Evolutionary conservation across 2,113 vertebrate species (phyloP), one percentile per base, ranked within the genome.

Genomic region (Gallinago media): DNA sequence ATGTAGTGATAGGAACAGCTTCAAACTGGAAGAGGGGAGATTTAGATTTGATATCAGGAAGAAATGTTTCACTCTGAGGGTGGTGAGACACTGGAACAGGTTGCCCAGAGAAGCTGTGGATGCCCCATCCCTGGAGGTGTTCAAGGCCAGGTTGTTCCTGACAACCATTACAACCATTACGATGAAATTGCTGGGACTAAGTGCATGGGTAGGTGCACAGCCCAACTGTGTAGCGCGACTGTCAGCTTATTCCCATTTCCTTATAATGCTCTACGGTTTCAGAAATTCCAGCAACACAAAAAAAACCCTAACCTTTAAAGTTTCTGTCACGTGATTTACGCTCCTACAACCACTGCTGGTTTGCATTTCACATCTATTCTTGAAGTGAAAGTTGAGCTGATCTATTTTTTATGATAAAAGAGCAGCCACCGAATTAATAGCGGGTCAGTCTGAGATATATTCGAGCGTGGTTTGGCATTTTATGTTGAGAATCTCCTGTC

Each of bases 391-490:
- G 90, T 92, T 77, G 90, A 93, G 55, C 72, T 47, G 50, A 29
- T 86, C 7, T 32, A 26, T 72, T 55, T 59, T 47, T 34, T 3
- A 58, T 40, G 32, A 92, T 78, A 91, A 84, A 96, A 96, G 94
- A 94, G 88, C 92, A 97, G 80, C 49, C 92, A 75, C 38, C n/a
- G 79, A 84, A 95, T 84, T 78, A 81, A 86, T 65, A 91, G 73
- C 56, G 83, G 96, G 95, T 94, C 95, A 95, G 67, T 50, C 12
- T 42, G 88, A 90, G 59, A 42, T 88, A 42, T 40, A 86, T 92
- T 80, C 85, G 71, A 90, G 75, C 8, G 22, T 85, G 95, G 96
- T 93, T 95, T 90, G 85, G 96, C 92, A 93, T 96, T 96, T 94
- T 90, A 31, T 96, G 95, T 86, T 10, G 85, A 95, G 90, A 77